These are phyloP conservation scores for Bombus soroeensis DNA, from an alignment of 1,140 invertebrate genomes.

Conservation along the genomic window DNA sequence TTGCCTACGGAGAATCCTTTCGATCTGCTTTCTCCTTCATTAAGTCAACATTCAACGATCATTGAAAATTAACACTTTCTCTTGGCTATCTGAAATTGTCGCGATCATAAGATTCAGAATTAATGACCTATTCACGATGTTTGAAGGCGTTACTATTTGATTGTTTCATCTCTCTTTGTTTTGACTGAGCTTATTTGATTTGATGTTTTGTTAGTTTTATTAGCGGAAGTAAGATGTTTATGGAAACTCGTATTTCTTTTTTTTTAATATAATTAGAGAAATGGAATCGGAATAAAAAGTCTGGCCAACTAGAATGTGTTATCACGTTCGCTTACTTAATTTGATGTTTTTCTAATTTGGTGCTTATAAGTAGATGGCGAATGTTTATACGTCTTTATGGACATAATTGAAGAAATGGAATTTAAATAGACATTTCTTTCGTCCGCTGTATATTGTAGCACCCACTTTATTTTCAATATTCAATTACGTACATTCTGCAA, in stretches of 20 bases:
- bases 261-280: neutral
- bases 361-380: neutral
- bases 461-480: no score
- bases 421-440: no score
- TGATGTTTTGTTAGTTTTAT: no score
- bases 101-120: neutral
- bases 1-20: neutral
- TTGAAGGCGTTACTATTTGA: neutral
- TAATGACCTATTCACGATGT: neutral
- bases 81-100: neutral
- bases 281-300: neutral
- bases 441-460: no score
- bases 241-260: no score
- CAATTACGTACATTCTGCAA: no score
- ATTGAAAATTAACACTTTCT: conserved; percentile 30
- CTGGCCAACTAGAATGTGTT: neutral
- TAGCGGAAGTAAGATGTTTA: no score
- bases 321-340: no score
- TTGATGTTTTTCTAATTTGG: neutral
- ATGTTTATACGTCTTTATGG: no score
- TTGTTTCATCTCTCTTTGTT: no score
- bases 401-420: no score
- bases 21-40: conserved; percentile 30
- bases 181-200: no score
- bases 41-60: neutral